Base-by-base conservation (phyloP, 1,140 invertebrate genomes). In the Sinella curviseta region DNA sequence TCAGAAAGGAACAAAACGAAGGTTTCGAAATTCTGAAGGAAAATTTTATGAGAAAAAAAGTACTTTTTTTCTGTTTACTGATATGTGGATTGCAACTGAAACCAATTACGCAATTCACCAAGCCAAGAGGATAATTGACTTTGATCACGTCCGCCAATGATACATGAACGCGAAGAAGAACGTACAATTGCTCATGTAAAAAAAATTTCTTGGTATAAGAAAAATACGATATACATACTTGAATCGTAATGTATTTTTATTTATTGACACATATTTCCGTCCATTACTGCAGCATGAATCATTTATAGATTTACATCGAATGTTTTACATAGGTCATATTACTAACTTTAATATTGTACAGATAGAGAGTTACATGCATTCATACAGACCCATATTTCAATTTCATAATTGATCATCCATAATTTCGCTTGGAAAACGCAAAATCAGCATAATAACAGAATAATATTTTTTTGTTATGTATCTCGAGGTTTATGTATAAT, bases 121-220 rank as follows among this genome's bases (percentile, higher is more conserved):
- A 60, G n/a, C n/a, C n/a, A n/a, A n/a, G n/a, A 60, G 24, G 55
- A 60, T 60, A 60, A 60, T 60, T 60, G 55, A 60, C 55, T 60
- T n/a, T 60, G 55, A 60, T 60, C 55, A 60, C 55, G 55, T 60
- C 55, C 55, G 55, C n/a, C n/a, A n/a, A 60, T 60, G 55, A 60
- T 60, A 60, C 24, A 60, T 60, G 4, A n/a, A n/a, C n/a, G n/a
- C n/a, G n/a, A n/a, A n/a, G n/a, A n/a, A n/a, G n/a, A n/a, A n/a
- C n/a, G n/a, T n/a, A n/a, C n/a, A n/a, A n/a, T n/a, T n/a, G n/a
- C n/a, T n/a, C n/a, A n/a, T n/a, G n/a, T n/a, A n/a, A n/a, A n/a
- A n/a, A n/a, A n/a, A n/a, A n/a, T n/a, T n/a, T n/a, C n/a, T n/a
- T n/a, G n/a, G n/a, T n/a, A n/a, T n/a, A n/a, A n/a, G n/a, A n/a